These are phyloP conservation scores for Pangasius djambal DNA, from an alignment of 2,797 vertebrate genomes.

Conservation along the genomic window DNA sequence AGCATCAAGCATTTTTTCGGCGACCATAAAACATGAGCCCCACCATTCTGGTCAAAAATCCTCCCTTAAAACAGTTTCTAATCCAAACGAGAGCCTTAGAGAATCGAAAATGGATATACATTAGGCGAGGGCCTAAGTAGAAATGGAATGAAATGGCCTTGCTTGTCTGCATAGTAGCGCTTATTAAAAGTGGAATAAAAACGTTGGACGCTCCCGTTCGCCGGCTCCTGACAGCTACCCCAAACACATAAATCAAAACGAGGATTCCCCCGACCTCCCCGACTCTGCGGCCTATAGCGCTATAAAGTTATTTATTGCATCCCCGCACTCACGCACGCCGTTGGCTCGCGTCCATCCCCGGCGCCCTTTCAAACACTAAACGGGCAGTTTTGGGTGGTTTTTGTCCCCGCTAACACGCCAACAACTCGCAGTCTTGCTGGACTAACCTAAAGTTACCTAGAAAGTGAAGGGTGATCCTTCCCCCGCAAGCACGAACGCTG, in stretches of 20 bases:
- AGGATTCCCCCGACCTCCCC: slow-evolving; percentile 76
- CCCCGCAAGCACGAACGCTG: slow-evolving; percentile 70
- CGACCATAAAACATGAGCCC: slow-evolving; percentile 59
- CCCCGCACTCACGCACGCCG: slow-evolving; percentile 72
- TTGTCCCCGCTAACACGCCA: slow-evolving; percentile 61
- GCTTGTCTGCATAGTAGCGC: slow-evolving; percentile 66
- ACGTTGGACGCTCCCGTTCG: slow-evolving; percentile 70
- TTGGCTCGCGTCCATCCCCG: slow-evolving; percentile 71
- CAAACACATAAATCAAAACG: slow-evolving; percentile 83
- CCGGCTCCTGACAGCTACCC: slow-evolving; percentile 78
- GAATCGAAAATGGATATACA: slow-evolving; percentile 56
- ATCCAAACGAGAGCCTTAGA: slow-evolving; percentile 55
- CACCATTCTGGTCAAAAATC: slow-evolving; percentile 60
- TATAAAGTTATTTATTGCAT: slow-evolving; percentile 76
- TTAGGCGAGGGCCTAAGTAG: slow-evolving; percentile 53
- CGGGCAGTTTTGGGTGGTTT: slow-evolving; percentile 62
- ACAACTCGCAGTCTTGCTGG: slow-evolving; percentile 68
- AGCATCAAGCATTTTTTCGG: slow-evolving; percentile 25
- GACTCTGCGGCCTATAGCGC: slow-evolving; percentile 70
- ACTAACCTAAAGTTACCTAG: slow-evolving; percentile 75
- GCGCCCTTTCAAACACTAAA: slow-evolving; percentile 61
- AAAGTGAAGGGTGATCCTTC: slow-evolving; percentile 70
- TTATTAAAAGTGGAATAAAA: slow-evolving; percentile 83
- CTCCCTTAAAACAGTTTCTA: slow-evolving; percentile 49
- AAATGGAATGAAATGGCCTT: slow-evolving; percentile 63